Conservation (phyloP, 2,888 invertebrate genomes). For the Sycophila texana region DNA sequence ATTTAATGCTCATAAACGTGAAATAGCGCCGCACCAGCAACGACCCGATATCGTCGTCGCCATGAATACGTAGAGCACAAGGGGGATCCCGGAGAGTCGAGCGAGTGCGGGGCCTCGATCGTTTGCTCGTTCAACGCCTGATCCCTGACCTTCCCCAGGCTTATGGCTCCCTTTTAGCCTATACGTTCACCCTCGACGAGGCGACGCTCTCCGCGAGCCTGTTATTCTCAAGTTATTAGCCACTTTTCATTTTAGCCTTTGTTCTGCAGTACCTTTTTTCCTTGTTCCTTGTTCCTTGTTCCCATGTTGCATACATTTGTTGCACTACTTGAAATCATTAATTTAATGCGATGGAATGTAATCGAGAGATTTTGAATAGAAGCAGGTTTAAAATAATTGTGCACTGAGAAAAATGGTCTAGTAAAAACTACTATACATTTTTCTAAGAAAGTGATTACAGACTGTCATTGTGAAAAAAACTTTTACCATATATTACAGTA, state of each 20-base stretch:
- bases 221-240: background rate
- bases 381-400: no score
- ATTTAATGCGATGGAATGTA: background rate
- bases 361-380: no score
- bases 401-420: no score
- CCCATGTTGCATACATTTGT: background rate
- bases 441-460: no score
- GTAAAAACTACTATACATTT: no score
- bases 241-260: slow-evolving; percentile 13
- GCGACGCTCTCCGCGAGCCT: background rate
- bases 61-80: slow-evolving; percentile 36
- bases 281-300: background rate
- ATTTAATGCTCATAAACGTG: slow-evolving; percentile 52
- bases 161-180: slow-evolving; percentile 42
- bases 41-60: slow-evolving; percentile 42
- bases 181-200: slow-evolving; percentile 59
- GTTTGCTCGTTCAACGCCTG: slow-evolving; percentile 56
- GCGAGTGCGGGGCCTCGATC: slow-evolving; percentile 35
- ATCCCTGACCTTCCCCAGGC: slow-evolving; percentile 66
- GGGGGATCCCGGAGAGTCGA: slow-evolving; percentile 34
- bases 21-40: slow-evolving; percentile 39
- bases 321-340: background rate
- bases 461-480: no score
- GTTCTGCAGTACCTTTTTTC: background rate
- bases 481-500: no score